Conservation (phyloP, 2,888 invertebrate species). For the Ormyrus rosae region DNA sequence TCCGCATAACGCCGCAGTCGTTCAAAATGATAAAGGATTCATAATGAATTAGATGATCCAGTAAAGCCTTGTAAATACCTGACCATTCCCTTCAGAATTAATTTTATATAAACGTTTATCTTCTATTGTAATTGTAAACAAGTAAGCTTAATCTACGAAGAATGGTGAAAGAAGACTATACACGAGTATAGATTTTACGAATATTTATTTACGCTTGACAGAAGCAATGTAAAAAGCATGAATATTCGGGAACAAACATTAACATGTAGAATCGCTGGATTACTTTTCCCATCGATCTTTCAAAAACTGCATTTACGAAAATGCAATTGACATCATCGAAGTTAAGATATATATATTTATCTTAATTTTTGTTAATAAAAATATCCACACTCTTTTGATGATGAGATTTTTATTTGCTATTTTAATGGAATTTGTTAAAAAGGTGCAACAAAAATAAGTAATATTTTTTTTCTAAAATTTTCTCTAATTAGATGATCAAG, state of each 20-base stretch:
- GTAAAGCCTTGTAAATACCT: conserved; percentile 51
- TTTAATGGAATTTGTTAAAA: background rate
- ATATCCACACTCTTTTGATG: conserved; percentile 12
- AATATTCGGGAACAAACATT: conserved; percentile 47
- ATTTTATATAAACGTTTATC: conserved; percentile 49
- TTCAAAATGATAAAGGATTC: conserved; percentile 14
- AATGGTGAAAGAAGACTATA: conserved; percentile 17
- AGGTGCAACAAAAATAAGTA: conserved; percentile 8
- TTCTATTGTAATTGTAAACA: conserved; percentile 50
- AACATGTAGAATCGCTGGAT: conserved; percentile 27
- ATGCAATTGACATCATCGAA: conserved; percentile 20
- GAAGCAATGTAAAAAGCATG: conserved; percentile 41
- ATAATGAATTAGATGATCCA: conserved; percentile 24
- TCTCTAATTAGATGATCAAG: background rate
- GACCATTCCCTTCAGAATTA: conserved; percentile 47
- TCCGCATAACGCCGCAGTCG: background rate
- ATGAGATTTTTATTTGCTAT: conserved; percentile 31
- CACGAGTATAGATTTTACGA: conserved; percentile 20
- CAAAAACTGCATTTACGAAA: conserved; percentile 22
- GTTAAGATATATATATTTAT: conserved; percentile 32
- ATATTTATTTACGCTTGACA: conserved; percentile 44
- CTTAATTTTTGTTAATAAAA: conserved; percentile 2
- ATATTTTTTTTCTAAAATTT: conserved; percentile 6
- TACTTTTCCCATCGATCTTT: conserved; percentile 32
- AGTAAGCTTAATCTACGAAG: conserved; percentile 41